phyloP scores from a whole-genome alignment of 1,140 invertebrate species.

The Bombus soroeensis region DNA sequence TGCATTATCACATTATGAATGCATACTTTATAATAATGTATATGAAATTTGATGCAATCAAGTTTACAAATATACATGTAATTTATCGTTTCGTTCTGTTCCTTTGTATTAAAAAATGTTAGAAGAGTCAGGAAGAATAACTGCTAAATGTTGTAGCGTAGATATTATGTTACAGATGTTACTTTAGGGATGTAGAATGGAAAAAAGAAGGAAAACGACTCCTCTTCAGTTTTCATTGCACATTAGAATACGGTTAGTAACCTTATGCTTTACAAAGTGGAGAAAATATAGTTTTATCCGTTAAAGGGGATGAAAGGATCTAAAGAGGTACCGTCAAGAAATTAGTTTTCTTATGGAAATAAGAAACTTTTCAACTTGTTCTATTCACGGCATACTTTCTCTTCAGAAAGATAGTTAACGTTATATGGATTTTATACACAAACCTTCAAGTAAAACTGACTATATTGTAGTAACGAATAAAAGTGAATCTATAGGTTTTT shows the following conservation, averaged over 20 bases:
- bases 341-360: conserved; percentile 11
- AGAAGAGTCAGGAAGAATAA: neutral
- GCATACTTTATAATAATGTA: no score
- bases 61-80: no score
- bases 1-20: no score
- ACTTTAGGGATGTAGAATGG: no score
- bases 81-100: neutral
- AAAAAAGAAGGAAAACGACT: neutral
- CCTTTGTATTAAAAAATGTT: neutral
- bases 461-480: neutral
- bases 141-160: neutral
- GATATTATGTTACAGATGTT: neutral
- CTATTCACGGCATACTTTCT: neutral
- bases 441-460: neutral
- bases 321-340: neutral
- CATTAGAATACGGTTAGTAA: conserved; percentile 1
- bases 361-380: neutral
- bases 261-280: conserved; percentile 5
- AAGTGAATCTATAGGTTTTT: no score
- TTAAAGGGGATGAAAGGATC: conserved; percentile 19
- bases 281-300: neutral
- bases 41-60: no score
- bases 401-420: neutral
- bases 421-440: neutral
- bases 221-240: neutral